Conservation (phyloP, 2,113 vertebrate genomes). For the Chloroceryle aenea region DNA sequence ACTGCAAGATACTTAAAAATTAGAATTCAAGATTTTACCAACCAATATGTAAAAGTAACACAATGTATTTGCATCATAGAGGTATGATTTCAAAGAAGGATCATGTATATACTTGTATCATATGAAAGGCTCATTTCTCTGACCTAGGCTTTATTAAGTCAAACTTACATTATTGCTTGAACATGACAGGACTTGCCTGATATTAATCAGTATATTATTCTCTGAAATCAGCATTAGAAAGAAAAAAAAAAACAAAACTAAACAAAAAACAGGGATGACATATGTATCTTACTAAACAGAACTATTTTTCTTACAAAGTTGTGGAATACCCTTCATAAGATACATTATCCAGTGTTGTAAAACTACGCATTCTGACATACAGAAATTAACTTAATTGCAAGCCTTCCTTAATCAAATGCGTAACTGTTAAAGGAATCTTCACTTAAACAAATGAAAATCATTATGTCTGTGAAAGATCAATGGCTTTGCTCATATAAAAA, state of each 20-base stretch:
- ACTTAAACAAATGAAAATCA: slow-evolving; percentile 10
- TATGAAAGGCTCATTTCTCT: neutral
- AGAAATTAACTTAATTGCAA: neutral
- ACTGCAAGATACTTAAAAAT: neutral
- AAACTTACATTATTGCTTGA: neutral
- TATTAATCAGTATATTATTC: neutral
- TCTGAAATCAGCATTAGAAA: neutral
- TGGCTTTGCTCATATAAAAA: neutral
- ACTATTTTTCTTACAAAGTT: neutral
- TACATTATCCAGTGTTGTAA: neutral
- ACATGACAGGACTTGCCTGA: neutral
- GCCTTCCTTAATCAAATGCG: neutral
- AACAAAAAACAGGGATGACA: neutral
- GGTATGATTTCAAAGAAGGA: neutral
- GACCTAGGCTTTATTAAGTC: neutral
- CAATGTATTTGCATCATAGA: neutral
- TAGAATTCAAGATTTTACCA: neutral
- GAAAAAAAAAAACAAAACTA: neutral
- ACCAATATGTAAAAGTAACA: neutral
- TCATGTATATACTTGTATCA: neutral
- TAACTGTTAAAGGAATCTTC: neutral
- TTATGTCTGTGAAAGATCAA: slow-evolving; percentile 7
- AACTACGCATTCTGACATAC: neutral
- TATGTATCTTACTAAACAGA: slow-evolving; percentile 4
- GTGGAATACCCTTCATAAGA: neutral